These are phyloP conservation scores for Acanthosepion esculentum DNA, from an alignment of 2,888 invertebrate genomes.

Conservation along the genomic window DNA sequence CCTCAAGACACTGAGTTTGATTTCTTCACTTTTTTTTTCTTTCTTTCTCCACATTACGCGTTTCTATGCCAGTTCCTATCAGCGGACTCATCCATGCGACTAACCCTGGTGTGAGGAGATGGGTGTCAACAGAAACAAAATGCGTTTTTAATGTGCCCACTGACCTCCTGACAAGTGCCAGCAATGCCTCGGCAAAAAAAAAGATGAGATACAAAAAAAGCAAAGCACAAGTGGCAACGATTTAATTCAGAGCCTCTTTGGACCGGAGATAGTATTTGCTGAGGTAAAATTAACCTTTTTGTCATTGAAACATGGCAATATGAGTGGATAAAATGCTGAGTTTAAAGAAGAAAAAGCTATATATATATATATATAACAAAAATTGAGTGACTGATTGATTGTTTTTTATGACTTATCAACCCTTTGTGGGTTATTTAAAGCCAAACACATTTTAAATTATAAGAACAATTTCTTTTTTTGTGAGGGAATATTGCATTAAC, in stretches of 20 bases:
- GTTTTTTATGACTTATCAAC: no score
- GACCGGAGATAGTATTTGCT: not conserved
- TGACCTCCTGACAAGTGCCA: constrained; percentile 1
- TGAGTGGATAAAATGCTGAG: not conserved
- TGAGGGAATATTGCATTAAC: no score
- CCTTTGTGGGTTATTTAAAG: no score
- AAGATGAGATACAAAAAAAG: not conserved
- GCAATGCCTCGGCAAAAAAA: not conserved
- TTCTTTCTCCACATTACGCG: not conserved
- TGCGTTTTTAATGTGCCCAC: constrained; percentile 33
- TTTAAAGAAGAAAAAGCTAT: not conserved
- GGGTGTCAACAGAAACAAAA: not conserved
- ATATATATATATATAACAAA: no score
- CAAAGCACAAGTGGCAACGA: not conserved
- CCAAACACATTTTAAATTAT: not conserved
- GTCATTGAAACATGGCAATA: not conserved
- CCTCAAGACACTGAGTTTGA: not conserved
- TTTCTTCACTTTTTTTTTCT: not conserved
- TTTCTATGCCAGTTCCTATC: not conserved
- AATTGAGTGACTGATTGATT: no score
- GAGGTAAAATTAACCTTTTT: not conserved
- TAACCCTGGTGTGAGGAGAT: constrained; percentile 2
- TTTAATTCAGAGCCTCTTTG: not conserved
- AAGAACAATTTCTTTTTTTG: no score
- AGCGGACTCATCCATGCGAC: not conserved